Evolutionary conservation across 2,113 vertebrate species (phyloP), one percentile per base, ranked within the genome.

Genomic region (Apistogramma diplotaenia): DNA sequence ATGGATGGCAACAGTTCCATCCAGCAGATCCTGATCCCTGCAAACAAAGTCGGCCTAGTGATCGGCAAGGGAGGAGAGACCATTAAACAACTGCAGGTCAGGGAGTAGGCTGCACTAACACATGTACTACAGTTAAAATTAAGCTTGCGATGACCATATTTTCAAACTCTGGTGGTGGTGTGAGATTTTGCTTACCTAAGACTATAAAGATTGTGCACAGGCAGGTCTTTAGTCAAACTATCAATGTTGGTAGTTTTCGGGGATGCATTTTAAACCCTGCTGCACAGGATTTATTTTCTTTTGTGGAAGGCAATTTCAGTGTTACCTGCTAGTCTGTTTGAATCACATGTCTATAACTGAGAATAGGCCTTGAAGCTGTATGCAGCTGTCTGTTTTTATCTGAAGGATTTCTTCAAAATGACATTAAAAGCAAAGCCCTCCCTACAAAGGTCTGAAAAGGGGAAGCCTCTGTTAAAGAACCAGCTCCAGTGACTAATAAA

Each of bases 51-150:
- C 55, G 98, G 98, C 40, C 96, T 99, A 88, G 98, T 99, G 94
- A 99, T 99, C 53, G 98, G 98, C 94, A 99, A 99, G 94, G 98
- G 98, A 87, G 98, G 98, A 61, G 98, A 99, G 89, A 99, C 98
- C 74, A 99, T 99, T 90, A 99, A 99, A 91, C 98, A 98, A 85
- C 89, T 99, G 87, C 98, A 99, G 98, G 98, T 99, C 33, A 85
- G 51, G 75, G 18, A 31, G 12, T 18, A n/a, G 54, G 31, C 33
- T 4, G 6, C 55, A 18, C 46, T 75, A 61, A 25, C 51, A 8
- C 16, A 27, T 53, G 4, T 4, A 25, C 16, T 25, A 49, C 6
- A 55, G 23, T 46, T 55, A 62, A 70, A 21, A 29, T 8, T 2
- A 49, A 49, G 5, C 25, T 19, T 70, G 16, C 49, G 62, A 29